Evolutionary conservation across 2,888 invertebrate genomes (phyloP).

Genomic region (Plebejus anna): DNA sequence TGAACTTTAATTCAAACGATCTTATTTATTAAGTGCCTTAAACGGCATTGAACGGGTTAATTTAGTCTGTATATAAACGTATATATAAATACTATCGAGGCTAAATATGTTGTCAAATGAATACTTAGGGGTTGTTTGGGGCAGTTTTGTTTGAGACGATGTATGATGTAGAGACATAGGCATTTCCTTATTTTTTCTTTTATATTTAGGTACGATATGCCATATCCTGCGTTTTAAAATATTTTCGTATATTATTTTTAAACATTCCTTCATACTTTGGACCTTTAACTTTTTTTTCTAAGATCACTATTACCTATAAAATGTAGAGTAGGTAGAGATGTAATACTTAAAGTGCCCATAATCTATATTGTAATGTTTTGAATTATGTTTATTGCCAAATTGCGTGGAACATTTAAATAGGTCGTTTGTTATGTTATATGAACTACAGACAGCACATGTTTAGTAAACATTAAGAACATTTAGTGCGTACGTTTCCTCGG

Average conservation of each 20-base stretch:
- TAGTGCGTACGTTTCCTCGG: slow-evolving; percentile 29
- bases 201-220: too few relatives aligned
- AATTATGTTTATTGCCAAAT: not conserved
- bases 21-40: slow-evolving; percentile 7
- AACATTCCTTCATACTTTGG: too few relatives aligned
- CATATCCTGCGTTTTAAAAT: too few relatives aligned
- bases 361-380: not conserved
- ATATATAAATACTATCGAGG: too few relatives aligned
- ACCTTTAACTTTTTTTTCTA: too few relatives aligned
- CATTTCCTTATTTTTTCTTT: too few relatives aligned
- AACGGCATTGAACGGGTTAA: slow-evolving; percentile 1
- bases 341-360: not conserved
- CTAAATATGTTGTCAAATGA: too few relatives aligned
- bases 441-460: not conserved
- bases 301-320: not conserved
- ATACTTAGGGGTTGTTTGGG: too few relatives aligned
- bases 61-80: not conserved
- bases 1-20: slow-evolving; percentile 22
- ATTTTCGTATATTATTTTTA: too few relatives aligned
- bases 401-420: not conserved
- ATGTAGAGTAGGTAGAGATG: not conserved
- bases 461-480: slow-evolving; percentile 23
- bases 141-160: too few relatives aligned
- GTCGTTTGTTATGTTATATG: not conserved
- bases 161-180: too few relatives aligned